Percentiles rank a stretch among this genome's conserved stretches.
These are phyloP conservation scores for Synanthedon myopaeformis DNA, from an alignment of 2,888 invertebrate species.

Conservation along the genomic window DNA sequence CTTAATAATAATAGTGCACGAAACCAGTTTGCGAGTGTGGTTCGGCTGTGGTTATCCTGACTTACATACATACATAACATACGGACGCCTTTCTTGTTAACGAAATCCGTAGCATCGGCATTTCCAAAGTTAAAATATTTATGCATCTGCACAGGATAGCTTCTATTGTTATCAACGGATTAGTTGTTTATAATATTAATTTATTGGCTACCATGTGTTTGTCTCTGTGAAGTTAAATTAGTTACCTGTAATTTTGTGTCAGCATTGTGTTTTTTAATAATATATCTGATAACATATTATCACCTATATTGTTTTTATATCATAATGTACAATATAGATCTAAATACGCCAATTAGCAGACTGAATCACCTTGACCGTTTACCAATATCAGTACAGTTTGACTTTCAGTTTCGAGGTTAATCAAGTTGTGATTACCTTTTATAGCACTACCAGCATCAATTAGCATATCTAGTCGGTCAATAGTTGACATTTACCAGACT, in stretches of 20 bases:
- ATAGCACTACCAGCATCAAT: conserved; percentile 21
- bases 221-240: no score
- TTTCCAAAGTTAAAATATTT: background rate
- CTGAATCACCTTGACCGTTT: conserved; percentile 55
- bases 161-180: no score
- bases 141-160: no score
- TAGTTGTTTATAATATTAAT: no score
- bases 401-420: conserved; percentile 58
- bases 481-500: conserved; percentile 21
- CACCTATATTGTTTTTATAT: background rate
- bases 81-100: conserved; percentile 54
- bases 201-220: no score
- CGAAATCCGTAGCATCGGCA: conserved; percentile 37
- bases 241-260: no score
- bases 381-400: conserved; percentile 27
- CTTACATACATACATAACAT: conserved; percentile 26
- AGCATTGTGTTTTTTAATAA: no score
- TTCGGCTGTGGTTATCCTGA: conserved; percentile 60
- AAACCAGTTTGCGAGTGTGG: conserved; percentile 65
- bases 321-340: background rate
- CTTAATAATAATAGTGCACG: conserved; percentile 68
- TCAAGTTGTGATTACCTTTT: conserved; percentile 32
- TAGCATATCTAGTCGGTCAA: conserved; percentile 27
- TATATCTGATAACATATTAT: background rate
- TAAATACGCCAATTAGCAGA: conserved; percentile 8